A percentile compares a stretch with the other conserved stretches of the same genome.
These are phyloP conservation scores for Formica selysi DNA, from an alignment of 1,140 invertebrate species.

Conservation along the genomic window DNA sequence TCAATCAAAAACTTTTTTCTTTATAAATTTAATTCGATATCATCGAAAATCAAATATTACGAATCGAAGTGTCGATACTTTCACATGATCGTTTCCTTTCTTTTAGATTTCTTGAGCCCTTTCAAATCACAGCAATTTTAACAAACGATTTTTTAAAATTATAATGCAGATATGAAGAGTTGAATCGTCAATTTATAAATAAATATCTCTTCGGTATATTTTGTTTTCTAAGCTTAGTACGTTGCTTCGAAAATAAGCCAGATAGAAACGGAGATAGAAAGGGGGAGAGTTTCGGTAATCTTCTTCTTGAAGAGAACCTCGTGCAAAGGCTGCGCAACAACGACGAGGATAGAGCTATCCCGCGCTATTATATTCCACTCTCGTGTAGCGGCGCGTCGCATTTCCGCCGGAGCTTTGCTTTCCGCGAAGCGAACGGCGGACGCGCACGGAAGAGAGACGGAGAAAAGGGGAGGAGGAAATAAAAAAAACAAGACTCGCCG, in stretches of 20 bases:
- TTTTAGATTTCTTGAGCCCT: background rate
- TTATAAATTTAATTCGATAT: background rate
- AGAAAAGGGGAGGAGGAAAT: background rate
- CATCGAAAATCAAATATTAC: background rate
- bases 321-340: slow-evolving; percentile 1
- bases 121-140: background rate
- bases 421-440: slow-evolving; percentile 49
- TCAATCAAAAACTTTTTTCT: background rate
- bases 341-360: slow-evolving; percentile 36
- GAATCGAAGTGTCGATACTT: background rate
- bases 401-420: slow-evolving; percentile 57
- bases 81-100: background rate
- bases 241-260: background rate
- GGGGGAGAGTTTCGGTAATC: background rate
- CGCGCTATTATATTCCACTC: slow-evolving; percentile 60
- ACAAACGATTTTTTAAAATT: background rate
- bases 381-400: slow-evolving; percentile 60
- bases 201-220: background rate
- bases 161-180: background rate
- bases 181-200: background rate
- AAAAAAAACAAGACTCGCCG: slow-evolving; percentile 48
- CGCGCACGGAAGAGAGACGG: slow-evolving; percentile 10
- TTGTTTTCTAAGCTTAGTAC: background rate
- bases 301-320: background rate
- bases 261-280: background rate